These are phyloP conservation scores for Drosophila pegasa DNA, from an alignment of 2,888 invertebrate species.

Conservation along the genomic window DNA sequence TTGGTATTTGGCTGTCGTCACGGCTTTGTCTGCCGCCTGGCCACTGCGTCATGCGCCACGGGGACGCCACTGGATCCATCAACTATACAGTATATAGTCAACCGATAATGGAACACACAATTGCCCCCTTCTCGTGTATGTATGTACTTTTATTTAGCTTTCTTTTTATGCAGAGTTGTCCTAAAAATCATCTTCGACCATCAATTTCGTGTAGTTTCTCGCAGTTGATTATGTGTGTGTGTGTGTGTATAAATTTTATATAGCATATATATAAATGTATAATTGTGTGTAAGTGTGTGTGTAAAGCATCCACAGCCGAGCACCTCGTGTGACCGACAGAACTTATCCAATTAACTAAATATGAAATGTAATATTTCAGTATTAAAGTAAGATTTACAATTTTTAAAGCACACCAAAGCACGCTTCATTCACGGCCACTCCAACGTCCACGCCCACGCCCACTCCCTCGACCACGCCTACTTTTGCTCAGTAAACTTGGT, in stretches of 20 bases:
- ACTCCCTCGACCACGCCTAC: no score
- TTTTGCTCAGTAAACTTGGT: slow-evolving; percentile 83
- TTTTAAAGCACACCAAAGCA: slow-evolving; percentile 49
- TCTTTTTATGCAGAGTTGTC: slow-evolving; percentile 58
- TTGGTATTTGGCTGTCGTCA: slow-evolving; percentile 75
- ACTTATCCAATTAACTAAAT: slow-evolving; percentile 72
- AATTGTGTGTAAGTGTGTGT: background rate
- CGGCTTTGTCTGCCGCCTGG: slow-evolving; percentile 44
- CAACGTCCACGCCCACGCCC: background rate
- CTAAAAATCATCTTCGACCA: slow-evolving; percentile 47
- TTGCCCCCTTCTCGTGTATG: slow-evolving; percentile 14
- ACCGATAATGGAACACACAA: slow-evolving; percentile 6
- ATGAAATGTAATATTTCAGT: slow-evolving; percentile 62
- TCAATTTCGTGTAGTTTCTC: slow-evolving; percentile 44
- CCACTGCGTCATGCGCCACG: slow-evolving; percentile 67
- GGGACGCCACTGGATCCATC: slow-evolving; percentile 67
- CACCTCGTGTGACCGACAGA: slow-evolving; percentile 41
- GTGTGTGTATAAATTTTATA: slow-evolving; percentile 14
- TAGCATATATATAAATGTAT: slow-evolving; percentile 16
- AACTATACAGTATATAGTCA: slow-evolving; percentile 5
- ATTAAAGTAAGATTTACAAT: slow-evolving; percentile 73
- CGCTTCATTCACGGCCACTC: slow-evolving; percentile 3
- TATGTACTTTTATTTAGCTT: slow-evolving; percentile 52
- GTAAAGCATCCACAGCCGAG: slow-evolving; percentile 31
- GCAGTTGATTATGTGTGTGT: slow-evolving; percentile 30